Base-by-base conservation (phyloP, 2,797 vertebrate species). In the Dicrostonyx torquatus region DNA sequence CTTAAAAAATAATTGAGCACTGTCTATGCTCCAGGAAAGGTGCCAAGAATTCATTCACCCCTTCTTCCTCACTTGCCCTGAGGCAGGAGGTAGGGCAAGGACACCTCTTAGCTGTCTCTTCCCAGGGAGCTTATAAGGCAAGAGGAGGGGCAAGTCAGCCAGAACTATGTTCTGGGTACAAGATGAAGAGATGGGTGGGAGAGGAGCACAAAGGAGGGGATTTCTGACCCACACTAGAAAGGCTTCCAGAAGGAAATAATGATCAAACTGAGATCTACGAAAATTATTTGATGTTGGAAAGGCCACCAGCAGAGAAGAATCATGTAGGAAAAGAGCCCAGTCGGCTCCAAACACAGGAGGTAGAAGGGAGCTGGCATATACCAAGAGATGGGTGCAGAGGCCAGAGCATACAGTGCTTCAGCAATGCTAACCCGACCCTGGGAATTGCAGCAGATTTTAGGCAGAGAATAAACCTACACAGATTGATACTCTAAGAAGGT, bases 1-100 rank as follows among this genome's bases (percentile, higher is more conserved):
- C 18, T 90, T 84, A 55, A 76, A 97, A 86, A 93, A 80, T 55
- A 92, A 94, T 66, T 50, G 73, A 95, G 60, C 2, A 75, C 43
- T 88, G 87, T 76, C 48, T 79, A n/a, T 53, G 55, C 85, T 93
- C 77, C 62, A 91, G 40, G 90, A 93, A 45, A 78, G 45, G 68
- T 72, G 43, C 60, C 90, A 88, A 53, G 45, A 72, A 72, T 60
- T 92, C 53, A 64, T 87, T 79, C 79, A 93, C n/a, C 26, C 77
- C 37, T 85, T 66, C n/a, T 92, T 73, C 78, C 40, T 92, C 64
- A 8, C 31, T 82, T 73, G 80, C 43, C 58, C 43, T 88, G 72
- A 78, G 70, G 66, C 80, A 87, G 80, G 70, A 90, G 29, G 15
- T n/a, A 72, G 86, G 58, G 70, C 77, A 58, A 84, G 62, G 40